Evolutionary conservation across 30 jellyfish, hydroid and myxozoan species (phyloP), one percentile per base, ranked within the genome.

Genomic region (Aurelia aurita complex sp. Pacific): DNA sequence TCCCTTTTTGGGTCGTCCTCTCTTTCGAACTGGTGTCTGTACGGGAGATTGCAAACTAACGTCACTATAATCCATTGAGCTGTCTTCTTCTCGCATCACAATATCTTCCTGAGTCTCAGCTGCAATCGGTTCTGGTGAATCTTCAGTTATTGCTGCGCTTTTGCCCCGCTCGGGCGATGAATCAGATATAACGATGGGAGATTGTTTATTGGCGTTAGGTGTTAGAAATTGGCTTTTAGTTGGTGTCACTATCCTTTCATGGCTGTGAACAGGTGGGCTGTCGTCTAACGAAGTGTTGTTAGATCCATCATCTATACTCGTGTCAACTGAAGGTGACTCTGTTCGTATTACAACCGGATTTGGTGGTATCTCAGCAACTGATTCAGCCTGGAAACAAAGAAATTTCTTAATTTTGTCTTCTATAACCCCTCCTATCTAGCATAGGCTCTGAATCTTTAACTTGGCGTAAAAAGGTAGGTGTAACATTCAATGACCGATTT

Each of bases 1-100:
- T n/a, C 46, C 54, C 6, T 66, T 79, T 35, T 51, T 65, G 4
- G 89, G 89, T 16, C 89, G 42, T 15, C 89, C 89, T 33, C 89
- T 51, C 34, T 79, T 79, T 23, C 89, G 53, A 6, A 79, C 74
- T 15, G 74, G 66, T 15, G 89, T 18, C 61, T 50, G 80, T 46
- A 16, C 89, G 13, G 36, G 70, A 2, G 36, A 17, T 23, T 17
- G 36, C 10, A 17, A n/a, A 61, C 70, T 61, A 23, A 17, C 36
- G 13, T 61, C 70, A 61, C 70, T 61, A 23, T 9, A 23, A 61
- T 57, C 85, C 29, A 61, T 14, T 10, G 38, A 67, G 13, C 32
- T 57, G 15, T 38, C 69, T 13, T 62, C 67, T 16, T 18, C 71
- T 38, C 65, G 80, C 89, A 64, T 79, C 34, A 69, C 14, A 5